phyloP scores from a whole-genome alignment of 2,113 vertebrate genomes.

The Datnioides undecimradiatus region DNA sequence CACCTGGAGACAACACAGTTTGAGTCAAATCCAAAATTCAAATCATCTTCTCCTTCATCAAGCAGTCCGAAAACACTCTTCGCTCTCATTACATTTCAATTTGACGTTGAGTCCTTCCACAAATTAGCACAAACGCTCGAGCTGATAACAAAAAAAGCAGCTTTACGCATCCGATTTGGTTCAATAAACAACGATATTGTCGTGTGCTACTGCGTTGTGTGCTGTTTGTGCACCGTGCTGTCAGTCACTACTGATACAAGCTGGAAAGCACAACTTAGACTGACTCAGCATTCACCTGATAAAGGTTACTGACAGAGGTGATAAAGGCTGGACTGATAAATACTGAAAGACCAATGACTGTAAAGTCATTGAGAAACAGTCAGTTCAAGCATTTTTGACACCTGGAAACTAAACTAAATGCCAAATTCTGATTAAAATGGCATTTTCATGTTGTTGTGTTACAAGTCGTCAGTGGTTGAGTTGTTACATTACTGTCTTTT shows the following conservation, averaged over 20 bases:
- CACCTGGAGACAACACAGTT: constrained; percentile 76
- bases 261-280: too few relatives aligned
- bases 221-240: too few relatives aligned
- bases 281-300: neutral
- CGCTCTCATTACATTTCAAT: neutral
- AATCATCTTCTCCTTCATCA: neutral
- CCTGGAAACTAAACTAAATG: neutral
- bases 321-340: neutral
- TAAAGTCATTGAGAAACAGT: neutral
- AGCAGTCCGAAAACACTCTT: neutral
- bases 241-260: neutral
- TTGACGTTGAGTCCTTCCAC: neutral
- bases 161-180: neutral
- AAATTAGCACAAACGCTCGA: neutral
- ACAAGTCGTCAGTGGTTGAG: too few relatives aligned
- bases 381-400: neutral
- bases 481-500: too few relatives aligned
- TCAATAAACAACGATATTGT: neutral
- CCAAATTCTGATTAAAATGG: neutral
- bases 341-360: too few relatives aligned
- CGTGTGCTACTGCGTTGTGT: neutral
- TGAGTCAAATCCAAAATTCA: neutral
- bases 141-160: neutral
- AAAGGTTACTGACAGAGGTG: neutral
- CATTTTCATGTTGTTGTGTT: too few relatives aligned